Evolutionary conservation across 2,797 vertebrate genomes (phyloP).

Genomic region (Chelon labrosus): DNA sequence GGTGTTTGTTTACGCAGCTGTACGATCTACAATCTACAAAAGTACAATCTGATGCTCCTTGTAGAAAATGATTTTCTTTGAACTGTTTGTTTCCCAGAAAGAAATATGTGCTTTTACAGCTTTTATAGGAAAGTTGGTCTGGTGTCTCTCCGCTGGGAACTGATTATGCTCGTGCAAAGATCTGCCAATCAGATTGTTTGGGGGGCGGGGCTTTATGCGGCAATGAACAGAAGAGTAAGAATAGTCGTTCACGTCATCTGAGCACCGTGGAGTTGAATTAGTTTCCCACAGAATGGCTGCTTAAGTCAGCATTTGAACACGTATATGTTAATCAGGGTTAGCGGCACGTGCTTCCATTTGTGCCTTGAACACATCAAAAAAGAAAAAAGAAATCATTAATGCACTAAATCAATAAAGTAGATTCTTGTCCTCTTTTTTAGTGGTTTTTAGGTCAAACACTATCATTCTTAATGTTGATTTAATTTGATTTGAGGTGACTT

Average conservation of each 20-base stretch:
- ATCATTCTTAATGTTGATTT: background rate
- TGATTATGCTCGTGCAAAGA: no score
- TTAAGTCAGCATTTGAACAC: no score
- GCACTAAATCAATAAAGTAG: slow-evolving; percentile 3
- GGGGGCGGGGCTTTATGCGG: no score
- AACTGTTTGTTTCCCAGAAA: no score
- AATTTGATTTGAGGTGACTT: background rate
- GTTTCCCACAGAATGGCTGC: no score
- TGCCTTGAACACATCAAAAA: slow-evolving; percentile 34
- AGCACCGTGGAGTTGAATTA: no score
- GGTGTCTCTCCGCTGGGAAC: no score
- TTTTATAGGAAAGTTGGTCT: no score
- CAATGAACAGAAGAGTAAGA: no score
- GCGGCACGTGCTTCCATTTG: background rate
- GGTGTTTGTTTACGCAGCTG: background rate
- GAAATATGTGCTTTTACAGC: no score
- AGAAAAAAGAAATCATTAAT: background rate
- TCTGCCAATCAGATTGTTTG: no score
- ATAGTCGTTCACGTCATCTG: no score
- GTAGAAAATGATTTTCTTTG: background rate
- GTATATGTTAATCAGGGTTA: slow-evolving; percentile 22
- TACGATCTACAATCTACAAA: background rate
- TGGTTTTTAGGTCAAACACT: slow-evolving; percentile 25
- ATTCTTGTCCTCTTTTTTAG: background rate
- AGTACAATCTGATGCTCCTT: background rate